Evolutionary conservation across 2,888 invertebrate species (phyloP).

Genomic region (Limnephilus lunatus): DNA sequence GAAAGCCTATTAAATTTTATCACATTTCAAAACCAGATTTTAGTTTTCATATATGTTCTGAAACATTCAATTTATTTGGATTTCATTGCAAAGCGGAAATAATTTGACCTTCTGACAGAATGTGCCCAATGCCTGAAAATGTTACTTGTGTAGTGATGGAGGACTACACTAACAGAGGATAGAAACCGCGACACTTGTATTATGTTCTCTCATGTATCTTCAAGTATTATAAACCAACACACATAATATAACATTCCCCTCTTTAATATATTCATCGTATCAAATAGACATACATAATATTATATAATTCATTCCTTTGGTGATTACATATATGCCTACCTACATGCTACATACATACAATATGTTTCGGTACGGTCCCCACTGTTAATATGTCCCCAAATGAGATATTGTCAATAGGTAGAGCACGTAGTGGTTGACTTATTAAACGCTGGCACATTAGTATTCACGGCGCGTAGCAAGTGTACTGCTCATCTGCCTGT

Average conservation of each 20-base stretch:
- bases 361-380: background rate
- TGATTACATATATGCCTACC: background rate
- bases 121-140: too few relatives aligned
- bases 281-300: background rate
- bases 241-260: background rate
- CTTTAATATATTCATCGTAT: background rate
- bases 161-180: too few relatives aligned
- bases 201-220: too few relatives aligned
- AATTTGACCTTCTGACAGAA: too few relatives aligned
- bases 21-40: too few relatives aligned
- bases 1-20: too few relatives aligned
- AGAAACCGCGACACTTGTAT: too few relatives aligned
- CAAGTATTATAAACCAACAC: too few relatives aligned
- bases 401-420: background rate
- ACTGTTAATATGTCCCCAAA: background rate
- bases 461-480: constrained; percentile 1
- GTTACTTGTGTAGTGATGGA: too few relatives aligned
- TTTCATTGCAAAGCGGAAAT: too few relatives aligned
- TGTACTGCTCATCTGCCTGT: background rate
- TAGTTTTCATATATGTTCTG: too few relatives aligned
- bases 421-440: background rate
- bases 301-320: background rate
- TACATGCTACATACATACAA: background rate
- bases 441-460: constrained; percentile 20
- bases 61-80: too few relatives aligned